These are phyloP conservation scores for Paramuricea clavata DNA, from an alignment of 92 coral and sea anemone genomes.

Conservation along the genomic window DNA sequence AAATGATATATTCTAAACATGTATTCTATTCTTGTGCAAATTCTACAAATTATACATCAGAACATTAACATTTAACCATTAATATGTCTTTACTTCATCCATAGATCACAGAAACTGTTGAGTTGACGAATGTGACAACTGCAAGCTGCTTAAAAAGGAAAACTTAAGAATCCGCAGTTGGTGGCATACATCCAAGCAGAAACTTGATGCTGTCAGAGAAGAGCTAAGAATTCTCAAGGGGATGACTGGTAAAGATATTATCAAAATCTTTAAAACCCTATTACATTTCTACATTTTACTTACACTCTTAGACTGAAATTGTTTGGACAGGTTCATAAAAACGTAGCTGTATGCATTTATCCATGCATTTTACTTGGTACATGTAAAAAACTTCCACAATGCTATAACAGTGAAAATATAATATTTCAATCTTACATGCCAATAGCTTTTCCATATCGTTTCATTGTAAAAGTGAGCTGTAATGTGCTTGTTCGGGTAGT, in stretches of 20 bases:
- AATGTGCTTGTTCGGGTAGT: too few relatives aligned
- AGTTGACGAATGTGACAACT: neutral
- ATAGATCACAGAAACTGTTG: neutral
- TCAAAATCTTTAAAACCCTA: neutral
- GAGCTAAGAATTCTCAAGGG: neutral
- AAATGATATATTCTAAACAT: neutral
- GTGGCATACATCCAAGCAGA: slow-evolving; percentile 24
- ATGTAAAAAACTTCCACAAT: too few relatives aligned
- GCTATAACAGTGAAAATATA: neutral
- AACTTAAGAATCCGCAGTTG: neutral
- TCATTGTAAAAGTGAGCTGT: too few relatives aligned
- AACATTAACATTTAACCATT: too few relatives aligned
- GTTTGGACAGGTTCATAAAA: too few relatives aligned
- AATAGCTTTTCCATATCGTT: neutral
- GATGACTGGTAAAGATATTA: neutral
- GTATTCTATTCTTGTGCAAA: neutral
- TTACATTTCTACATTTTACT: neutral
- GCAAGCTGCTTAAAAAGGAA: neutral
- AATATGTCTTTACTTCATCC: too few relatives aligned
- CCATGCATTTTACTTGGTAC: too few relatives aligned
- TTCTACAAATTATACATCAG: too few relatives aligned
- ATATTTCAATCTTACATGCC: slow-evolving; percentile 6
- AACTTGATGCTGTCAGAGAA: too few relatives aligned
- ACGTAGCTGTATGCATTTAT: too few relatives aligned
- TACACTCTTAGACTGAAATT: neutral